Percentiles rank a stretch among this genome's conserved stretches.
Evolutionary conservation across 1,140 invertebrate genomes (phyloP).

Genomic region (Sogatella furcifera): DNA sequence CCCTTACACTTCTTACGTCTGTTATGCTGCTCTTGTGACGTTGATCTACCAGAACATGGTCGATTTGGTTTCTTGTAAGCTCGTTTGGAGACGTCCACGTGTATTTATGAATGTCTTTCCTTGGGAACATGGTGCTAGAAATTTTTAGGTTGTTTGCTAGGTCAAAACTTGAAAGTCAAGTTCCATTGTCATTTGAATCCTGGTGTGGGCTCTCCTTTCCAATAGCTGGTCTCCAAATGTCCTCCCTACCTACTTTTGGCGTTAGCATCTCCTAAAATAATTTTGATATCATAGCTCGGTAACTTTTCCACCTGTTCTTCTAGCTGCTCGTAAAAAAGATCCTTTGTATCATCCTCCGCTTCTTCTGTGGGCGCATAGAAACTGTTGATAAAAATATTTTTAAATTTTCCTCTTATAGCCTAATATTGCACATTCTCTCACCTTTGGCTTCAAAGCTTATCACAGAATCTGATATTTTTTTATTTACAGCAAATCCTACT

Average conservation of each 20-base stretch:
- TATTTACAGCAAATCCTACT: no score
- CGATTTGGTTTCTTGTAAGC: conserved; percentile 16
- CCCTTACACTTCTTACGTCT: no score
- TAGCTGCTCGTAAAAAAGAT: conserved; percentile 15
- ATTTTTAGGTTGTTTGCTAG: conserved; percentile 16
- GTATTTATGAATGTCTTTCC: conserved; percentile 20
- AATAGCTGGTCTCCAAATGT: conserved; percentile 15
- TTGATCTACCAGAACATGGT: conserved; percentile 18
- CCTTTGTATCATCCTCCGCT: conserved; percentile 14
- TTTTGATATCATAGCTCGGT: conserved; percentile 15
- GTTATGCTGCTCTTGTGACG: no score
- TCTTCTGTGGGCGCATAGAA: conserved; percentile 16
- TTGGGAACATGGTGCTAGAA: no score
- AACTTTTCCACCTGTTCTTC: conserved; percentile 9
- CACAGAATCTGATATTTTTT: neutral
- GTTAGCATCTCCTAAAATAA: conserved; percentile 16
- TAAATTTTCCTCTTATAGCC: conserved; percentile 10
- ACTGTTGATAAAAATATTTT: conserved; percentile 12
- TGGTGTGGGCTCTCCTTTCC: conserved; percentile 28
- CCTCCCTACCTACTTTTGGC: conserved; percentile 16
- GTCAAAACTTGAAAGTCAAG: conserved; percentile 18
- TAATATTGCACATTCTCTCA: conserved; percentile 15
- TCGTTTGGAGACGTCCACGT: conserved; percentile 19
- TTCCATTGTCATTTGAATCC: conserved; percentile 17
- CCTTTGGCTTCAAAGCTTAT: conserved; percentile 9